Conservation (phyloP, 1,140 invertebrate genomes). For the Drosophila asahinai region DNA sequence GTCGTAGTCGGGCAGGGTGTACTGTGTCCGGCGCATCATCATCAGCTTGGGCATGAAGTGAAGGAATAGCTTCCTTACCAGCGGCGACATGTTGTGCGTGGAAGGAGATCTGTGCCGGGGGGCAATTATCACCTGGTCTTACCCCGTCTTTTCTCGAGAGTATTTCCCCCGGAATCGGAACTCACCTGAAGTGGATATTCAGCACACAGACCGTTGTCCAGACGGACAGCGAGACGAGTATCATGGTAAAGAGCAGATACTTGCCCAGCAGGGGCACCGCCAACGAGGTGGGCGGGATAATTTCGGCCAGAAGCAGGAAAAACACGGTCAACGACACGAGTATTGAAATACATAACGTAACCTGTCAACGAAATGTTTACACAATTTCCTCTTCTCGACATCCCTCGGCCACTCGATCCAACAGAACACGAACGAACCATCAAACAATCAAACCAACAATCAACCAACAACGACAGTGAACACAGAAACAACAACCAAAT, state of each 20-base stretch:
- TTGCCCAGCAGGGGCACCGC: conserved; percentile 99
- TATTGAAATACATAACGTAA: conserved; percentile 98
- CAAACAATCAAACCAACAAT: conserved; percentile 55
- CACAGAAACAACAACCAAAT: conserved; percentile 60
- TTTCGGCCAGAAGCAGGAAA: conserved; percentile 98
- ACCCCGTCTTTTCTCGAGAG: neutral
- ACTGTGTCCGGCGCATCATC: conserved; percentile 95
- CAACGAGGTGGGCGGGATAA: conserved; percentile 98
- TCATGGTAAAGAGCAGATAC: conserved; percentile 98
- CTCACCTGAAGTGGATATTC: conserved; percentile 98
- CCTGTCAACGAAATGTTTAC: conserved; percentile 86
- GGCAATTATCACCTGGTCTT: conserved; percentile 22
- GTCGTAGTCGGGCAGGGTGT: conserved; percentile 92
- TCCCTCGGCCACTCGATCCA: conserved; percentile 16
- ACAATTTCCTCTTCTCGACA: conserved; percentile 60
- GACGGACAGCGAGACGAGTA: conserved; percentile 97
- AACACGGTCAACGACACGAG: conserved; percentile 99
- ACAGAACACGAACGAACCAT: conserved; percentile 28
- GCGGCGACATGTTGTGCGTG: conserved; percentile 97
- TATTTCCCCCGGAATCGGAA: conserved; percentile 41
- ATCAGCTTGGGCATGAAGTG: conserved; percentile 95
- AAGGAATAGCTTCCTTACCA: conserved; percentile 94
- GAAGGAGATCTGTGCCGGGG: conserved; percentile 93
- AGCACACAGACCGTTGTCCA: conserved; percentile 98
- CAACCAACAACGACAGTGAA: conserved; percentile 62